Evolutionary conservation across 2,113 vertebrate species (phyloP).

Genomic region (Calypte anna): DNA sequence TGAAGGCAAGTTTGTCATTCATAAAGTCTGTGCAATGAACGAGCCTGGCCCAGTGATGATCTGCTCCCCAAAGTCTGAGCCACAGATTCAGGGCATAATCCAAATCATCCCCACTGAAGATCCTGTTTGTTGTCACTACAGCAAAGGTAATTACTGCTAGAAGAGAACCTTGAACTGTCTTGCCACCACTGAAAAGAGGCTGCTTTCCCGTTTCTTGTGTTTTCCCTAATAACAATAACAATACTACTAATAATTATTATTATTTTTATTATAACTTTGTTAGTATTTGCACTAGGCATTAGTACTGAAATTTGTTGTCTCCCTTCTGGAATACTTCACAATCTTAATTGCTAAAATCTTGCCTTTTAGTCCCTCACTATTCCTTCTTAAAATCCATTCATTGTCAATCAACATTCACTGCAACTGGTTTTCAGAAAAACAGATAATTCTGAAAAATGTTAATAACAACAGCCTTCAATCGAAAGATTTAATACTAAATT

Average conservation of each 20-base stretch:
- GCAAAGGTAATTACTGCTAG: neutral
- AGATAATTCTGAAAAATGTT: conserved; percentile 55
- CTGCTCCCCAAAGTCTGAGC: neutral
- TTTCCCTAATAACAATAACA: no score
- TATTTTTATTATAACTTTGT: no score
- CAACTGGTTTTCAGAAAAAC: conserved; percentile 32
- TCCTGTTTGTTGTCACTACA: neutral
- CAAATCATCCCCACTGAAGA: neutral
- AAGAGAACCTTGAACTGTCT: neutral
- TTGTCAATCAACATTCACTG: conserved; percentile 24
- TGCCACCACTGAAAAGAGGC: neutral
- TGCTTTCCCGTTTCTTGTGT: neutral
- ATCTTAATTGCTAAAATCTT: conserved; percentile 48
- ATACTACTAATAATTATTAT: no score
- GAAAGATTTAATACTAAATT: conserved; percentile 59
- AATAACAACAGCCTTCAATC: conserved; percentile 30
- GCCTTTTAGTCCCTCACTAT: conserved; percentile 21
- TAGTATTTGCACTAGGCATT: neutral
- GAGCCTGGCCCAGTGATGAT: neutral
- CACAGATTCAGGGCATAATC: neutral
- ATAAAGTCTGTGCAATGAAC: neutral
- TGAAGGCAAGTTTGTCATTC: neutral
- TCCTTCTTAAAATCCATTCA: conserved; percentile 44
- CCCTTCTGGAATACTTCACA: neutral
- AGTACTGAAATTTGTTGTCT: neutral